Evolutionary conservation across 2,797 vertebrate species (phyloP).

Genomic region (Tenualosa ilisha): DNA sequence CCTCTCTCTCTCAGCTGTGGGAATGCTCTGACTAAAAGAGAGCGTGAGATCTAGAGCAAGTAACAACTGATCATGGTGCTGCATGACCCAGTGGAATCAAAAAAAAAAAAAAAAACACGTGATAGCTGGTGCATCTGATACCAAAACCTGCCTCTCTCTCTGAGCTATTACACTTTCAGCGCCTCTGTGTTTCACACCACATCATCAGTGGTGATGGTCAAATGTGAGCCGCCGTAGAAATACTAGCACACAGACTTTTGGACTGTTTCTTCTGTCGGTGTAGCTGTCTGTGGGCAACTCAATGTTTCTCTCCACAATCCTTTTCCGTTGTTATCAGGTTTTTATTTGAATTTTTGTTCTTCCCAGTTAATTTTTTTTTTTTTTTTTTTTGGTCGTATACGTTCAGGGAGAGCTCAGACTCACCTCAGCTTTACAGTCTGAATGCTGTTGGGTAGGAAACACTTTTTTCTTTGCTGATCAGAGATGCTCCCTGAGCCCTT

Average conservation of each 20-base stretch:
- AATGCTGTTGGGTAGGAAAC: conserved; percentile 62
- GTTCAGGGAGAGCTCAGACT: conserved; percentile 59
- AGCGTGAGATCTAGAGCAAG: conserved; percentile 47
- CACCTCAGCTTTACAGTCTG: conserved; percentile 71
- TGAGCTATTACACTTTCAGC: background rate
- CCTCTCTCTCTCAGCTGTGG: background rate
- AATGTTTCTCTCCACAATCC: background rate
- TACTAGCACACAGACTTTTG: conserved; percentile 9
- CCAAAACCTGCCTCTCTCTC: background rate
- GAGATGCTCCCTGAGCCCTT: conserved; percentile 50
- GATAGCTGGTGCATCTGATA: background rate
- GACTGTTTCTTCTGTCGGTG: conserved; percentile 49
- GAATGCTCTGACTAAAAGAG: background rate
- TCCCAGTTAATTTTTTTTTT: conserved; percentile 46
- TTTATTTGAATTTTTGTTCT: conserved; percentile 24
- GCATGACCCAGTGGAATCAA: background rate
- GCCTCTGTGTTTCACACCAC: background rate
- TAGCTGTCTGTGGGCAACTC: conserved; percentile 21
- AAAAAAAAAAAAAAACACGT: background rate
- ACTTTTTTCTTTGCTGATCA: conserved; percentile 44
- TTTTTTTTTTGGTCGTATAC: conserved; percentile 38
- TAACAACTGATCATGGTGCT: conserved; percentile 45
- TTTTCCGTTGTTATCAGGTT: background rate
- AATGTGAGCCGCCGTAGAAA: background rate
- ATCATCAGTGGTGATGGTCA: background rate